phyloP scores from a whole-genome alignment of 2,888 invertebrate species.

The Spodoptera picta region DNA sequence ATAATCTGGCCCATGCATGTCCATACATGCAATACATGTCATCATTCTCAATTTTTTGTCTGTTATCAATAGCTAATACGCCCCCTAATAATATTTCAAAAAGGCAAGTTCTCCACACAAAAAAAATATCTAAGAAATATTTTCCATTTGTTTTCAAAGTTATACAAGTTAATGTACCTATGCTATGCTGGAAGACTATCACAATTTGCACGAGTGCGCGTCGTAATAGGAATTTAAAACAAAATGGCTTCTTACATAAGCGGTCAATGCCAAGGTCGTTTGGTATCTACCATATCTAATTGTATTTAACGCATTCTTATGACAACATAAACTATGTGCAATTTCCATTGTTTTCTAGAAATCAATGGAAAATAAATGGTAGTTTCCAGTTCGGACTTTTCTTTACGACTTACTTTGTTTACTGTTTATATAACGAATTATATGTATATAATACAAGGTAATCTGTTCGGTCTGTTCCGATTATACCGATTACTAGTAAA shows the following conservation, averaged over 20 bases:
- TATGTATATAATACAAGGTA: too few species aligned
- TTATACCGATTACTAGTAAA: background rate
- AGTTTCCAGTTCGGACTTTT: slow-evolving; percentile 19
- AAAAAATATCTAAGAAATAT: too few species aligned
- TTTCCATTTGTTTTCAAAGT: background rate
- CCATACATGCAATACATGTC: too few species aligned
- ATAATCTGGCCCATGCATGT: too few species aligned
- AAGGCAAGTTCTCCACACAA: too few species aligned
- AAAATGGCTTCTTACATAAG: slow-evolving; percentile 51
- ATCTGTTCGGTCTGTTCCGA: too few species aligned
- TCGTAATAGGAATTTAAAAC: slow-evolving; percentile 58
- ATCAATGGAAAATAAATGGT: slow-evolving; percentile 31
- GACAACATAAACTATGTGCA: slow-evolving; percentile 16
- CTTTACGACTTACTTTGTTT: slow-evolving; percentile 1
- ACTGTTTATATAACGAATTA: background rate
- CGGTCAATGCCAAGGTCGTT: slow-evolving; percentile 67
- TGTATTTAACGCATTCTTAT: slow-evolving; percentile 34
- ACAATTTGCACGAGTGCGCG: slow-evolving; percentile 40
- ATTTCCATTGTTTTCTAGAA: slow-evolving; percentile 38
- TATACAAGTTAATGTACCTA: slow-evolving; percentile 7
- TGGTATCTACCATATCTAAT: slow-evolving; percentile 22
- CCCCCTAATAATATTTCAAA: too few species aligned
- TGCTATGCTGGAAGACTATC: slow-evolving; percentile 5
- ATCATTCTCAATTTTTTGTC: too few species aligned
- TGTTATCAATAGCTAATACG: too few species aligned